Evolutionary conservation across 1,140 invertebrate genomes (phyloP).

Genomic region (Adelges cooleyi): DNA sequence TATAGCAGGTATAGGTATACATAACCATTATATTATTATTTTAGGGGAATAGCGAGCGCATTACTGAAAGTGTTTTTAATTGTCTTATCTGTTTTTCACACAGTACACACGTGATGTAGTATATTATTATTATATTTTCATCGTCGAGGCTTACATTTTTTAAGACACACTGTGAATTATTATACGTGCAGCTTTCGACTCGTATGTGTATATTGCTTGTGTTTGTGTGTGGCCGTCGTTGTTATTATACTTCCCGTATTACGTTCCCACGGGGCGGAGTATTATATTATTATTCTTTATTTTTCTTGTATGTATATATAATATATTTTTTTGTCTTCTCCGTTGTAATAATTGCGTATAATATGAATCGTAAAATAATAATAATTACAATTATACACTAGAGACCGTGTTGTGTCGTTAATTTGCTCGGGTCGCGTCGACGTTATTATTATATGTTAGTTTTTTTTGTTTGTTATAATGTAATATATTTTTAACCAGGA

Average conservation of each 20-base stretch:
- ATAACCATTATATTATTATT: neutral
- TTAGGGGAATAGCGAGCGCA: neutral
- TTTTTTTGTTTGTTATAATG: neutral
- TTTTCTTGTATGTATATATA: neutral
- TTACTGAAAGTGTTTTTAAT: constrained; percentile 23
- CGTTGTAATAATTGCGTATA: neutral
- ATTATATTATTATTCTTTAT: too few species aligned
- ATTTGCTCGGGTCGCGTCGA: constrained; percentile 6
- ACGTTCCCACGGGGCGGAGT: constrained; percentile 16
- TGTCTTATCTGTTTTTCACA: constrained; percentile 24
- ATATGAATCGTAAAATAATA: constrained; percentile 19
- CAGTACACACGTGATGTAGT: neutral
- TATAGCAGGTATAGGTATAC: neutral
- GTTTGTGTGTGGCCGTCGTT: neutral
- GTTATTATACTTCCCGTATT: constrained; percentile 20
- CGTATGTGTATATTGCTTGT: neutral
- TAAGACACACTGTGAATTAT: constrained; percentile 15
- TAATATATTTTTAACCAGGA: neutral
- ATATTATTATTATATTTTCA: neutral
- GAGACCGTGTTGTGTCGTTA: constrained; percentile 1
- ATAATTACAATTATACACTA: neutral
- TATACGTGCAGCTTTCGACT: neutral
- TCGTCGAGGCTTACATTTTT: neutral
- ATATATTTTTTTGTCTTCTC: neutral
- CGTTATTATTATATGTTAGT: neutral